A percentile compares a stretch with the other conserved stretches of the same genome.
phyloP scores from a whole-genome alignment of 2,888 invertebrate species.

The Tanytarsus gracilentus region DNA sequence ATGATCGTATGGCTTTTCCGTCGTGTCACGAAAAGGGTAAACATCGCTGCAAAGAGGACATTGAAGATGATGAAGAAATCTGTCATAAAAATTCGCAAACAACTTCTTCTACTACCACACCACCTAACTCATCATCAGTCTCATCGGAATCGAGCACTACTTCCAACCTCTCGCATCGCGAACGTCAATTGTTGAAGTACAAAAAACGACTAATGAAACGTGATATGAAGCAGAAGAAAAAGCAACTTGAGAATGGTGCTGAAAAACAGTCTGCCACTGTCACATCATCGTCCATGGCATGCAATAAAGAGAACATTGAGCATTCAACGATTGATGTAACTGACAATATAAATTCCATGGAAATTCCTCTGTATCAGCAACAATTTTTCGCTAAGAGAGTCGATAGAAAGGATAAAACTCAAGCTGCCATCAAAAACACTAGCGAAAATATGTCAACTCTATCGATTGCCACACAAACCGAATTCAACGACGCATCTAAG shows the following conservation, averaged over 20 bases:
- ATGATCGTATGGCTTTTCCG: constrained; percentile 13
- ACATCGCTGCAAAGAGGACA: constrained; percentile 66
- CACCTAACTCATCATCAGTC: constrained; percentile 33
- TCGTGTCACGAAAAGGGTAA: constrained; percentile 63
- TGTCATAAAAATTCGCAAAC: not conserved
- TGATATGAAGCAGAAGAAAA: constrained; percentile 42
- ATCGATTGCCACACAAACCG: constrained; percentile 43
- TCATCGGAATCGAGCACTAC: constrained; percentile 21
- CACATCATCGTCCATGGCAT: constrained; percentile 29
- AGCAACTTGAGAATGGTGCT: constrained; percentile 29
- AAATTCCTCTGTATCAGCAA: constrained; percentile 7
- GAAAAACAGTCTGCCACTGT: too few species aligned
- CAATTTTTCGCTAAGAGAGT: not conserved
- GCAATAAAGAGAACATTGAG: not conserved
- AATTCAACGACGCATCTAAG: constrained; percentile 29
- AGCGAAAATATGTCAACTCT: constrained; percentile 30
- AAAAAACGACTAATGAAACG: constrained; percentile 42
- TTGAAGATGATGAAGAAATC: constrained; percentile 49
- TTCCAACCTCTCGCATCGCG: constrained; percentile 36
- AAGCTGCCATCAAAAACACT: constrained; percentile 2
- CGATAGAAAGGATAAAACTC: constrained; percentile 16
- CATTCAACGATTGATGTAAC: not conserved
- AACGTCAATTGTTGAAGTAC: constrained; percentile 42
- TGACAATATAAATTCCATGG: constrained; percentile 1
- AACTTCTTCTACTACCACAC: constrained; percentile 31